Evolutionary conservation across 2,888 invertebrate genomes (phyloP).

Genomic region (Dugesia japonica): DNA sequence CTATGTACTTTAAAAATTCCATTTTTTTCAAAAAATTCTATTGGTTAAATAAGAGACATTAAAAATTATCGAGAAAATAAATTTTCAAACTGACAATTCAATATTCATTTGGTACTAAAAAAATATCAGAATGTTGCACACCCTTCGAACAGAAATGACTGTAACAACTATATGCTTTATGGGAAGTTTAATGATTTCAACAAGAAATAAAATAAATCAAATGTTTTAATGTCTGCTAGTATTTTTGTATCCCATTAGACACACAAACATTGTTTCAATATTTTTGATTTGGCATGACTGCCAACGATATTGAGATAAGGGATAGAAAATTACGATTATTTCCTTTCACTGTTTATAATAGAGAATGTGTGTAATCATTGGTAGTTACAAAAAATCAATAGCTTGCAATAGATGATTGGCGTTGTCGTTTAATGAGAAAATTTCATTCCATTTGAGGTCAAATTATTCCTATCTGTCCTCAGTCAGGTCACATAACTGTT

Average conservation of each 20-base stretch:
- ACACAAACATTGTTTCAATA: no score
- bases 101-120: not conserved
- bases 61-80: no score
- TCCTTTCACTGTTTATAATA: not conserved
- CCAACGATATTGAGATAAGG: not conserved
- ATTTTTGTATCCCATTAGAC: not conserved
- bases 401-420: conserved; percentile 4
- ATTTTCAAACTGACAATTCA: not conserved
- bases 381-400: not conserved
- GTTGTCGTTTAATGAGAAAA: conserved; percentile 8
- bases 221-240: not conserved
- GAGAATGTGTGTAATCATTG: not conserved
- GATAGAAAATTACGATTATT: not conserved
- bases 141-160: not conserved
- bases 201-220: not conserved
- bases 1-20: not conserved
- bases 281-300: not conserved
- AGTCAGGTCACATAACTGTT: not conserved
- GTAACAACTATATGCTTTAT: not conserved
- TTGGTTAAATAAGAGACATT: not conserved
- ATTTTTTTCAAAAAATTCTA: not conserved
- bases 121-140: not conserved
- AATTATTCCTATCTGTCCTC: not conserved
- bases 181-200: not conserved
- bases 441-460: conserved; percentile 13